A percentile compares a stretch with the other conserved stretches of the same genome.
Evolutionary conservation across 2,113 vertebrate species (phyloP).

Genomic region (Myanophis thanlyinensis): DNA sequence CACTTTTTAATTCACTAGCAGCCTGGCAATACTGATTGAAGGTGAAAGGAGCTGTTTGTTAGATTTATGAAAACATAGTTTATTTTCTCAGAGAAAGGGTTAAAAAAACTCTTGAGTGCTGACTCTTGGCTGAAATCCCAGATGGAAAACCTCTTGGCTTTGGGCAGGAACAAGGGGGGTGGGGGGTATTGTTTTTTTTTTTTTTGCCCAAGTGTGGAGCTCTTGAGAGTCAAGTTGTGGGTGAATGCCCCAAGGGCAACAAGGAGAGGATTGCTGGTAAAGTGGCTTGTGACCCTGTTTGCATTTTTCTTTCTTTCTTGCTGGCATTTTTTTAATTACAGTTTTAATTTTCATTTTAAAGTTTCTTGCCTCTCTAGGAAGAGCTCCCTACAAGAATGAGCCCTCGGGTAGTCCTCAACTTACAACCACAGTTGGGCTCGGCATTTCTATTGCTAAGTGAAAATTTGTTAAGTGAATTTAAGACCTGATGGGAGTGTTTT

Average conservation of each 20-base stretch:
- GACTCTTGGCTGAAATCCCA: slow-evolving; percentile 14
- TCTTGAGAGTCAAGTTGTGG: background rate
- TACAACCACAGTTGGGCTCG: no score
- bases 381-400: background rate
- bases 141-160: slow-evolving; percentile 11
- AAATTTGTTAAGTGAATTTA: no score
- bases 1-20: background rate
- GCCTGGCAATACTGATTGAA: background rate
- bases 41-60: no score
- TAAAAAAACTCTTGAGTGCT: slow-evolving; percentile 7
- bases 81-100: background rate
- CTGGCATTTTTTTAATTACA: background rate
- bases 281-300: background rate
- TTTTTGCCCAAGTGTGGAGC: background rate
- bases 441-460: no score
- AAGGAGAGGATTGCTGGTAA: background rate
- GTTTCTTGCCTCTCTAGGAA: background rate
- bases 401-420: no score
- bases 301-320: background rate
- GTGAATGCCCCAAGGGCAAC: background rate
- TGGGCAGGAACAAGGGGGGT: slow-evolving; percentile 11
- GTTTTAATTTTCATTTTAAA: no score
- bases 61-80: no score
- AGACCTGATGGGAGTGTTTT: no score
- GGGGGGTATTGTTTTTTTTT: background rate